Evolutionary conservation across 2,888 invertebrate genomes (phyloP).

Genomic region (Cenopis cana): DNA sequence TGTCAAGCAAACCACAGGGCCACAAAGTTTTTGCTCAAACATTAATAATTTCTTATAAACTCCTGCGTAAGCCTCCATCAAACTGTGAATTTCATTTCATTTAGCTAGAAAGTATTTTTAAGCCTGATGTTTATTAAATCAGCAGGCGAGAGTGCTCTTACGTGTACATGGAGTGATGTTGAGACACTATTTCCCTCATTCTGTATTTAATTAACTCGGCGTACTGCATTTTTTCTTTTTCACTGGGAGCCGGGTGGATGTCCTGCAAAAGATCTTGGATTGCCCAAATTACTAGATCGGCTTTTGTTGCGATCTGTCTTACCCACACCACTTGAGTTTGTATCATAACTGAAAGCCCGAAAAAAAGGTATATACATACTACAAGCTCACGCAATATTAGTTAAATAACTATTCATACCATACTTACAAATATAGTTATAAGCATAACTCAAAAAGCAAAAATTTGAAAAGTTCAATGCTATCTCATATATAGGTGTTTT

Average conservation of each 20-base stretch:
- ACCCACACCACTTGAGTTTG: conserved; percentile 71
- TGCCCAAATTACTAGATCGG: conserved; percentile 66
- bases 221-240: conserved; percentile 51
- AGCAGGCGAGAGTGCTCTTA: conserved; percentile 48
- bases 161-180: conserved; percentile 66
- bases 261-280: conserved; percentile 64
- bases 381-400: background rate
- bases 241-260: conserved; percentile 54
- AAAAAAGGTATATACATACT: background rate
- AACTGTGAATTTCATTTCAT: conserved; percentile 53
- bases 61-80: conserved; percentile 58
- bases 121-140: conserved; percentile 18
- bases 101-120: conserved; percentile 27
- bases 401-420: background rate
- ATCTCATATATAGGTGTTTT: conserved; percentile 63
- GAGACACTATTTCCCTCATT: conserved; percentile 61
- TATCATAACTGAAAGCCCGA: conserved; percentile 61
- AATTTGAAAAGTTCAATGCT: conserved; percentile 55
- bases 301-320: conserved; percentile 65
- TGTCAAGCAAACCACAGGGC: conserved; percentile 63
- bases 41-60: conserved; percentile 67
- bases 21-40: conserved; percentile 62
- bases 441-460: conserved; percentile 51
- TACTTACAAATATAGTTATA: conserved; percentile 66
- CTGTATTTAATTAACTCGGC: conserved; percentile 55